Conservation (phyloP, 2,888 invertebrate genomes). For the Pyrrhosoma nymphula region DNA sequence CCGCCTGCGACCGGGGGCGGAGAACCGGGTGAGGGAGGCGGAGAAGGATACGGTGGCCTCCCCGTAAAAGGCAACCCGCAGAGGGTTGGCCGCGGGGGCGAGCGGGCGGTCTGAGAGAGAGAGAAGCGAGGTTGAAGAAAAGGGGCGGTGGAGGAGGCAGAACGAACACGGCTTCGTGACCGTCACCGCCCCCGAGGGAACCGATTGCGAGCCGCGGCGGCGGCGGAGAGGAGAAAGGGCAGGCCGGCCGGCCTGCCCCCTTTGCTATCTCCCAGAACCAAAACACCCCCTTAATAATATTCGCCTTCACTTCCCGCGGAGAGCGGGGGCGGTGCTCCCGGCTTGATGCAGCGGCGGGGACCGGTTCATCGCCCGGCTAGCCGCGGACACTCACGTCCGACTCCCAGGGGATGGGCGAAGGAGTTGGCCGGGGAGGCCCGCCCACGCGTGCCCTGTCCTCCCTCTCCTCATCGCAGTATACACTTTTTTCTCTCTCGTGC, state of each 20-base stretch:
- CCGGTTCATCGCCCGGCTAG: conserved; percentile 6
- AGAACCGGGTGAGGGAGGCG: not conserved
- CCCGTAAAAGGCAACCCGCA: not conserved
- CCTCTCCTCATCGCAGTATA: too few relatives aligned
- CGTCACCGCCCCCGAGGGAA: conserved; percentile 20
- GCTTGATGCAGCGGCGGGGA: not conserved
- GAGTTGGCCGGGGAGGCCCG: not conserved
- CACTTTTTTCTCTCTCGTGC: not conserved
- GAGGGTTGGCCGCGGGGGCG: not conserved
- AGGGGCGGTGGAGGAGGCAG: not conserved
- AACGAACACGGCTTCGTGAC: conserved; percentile 33
- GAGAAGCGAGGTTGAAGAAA: not conserved
- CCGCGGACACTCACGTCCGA: conserved; percentile 6
- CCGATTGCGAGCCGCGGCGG: not conserved
- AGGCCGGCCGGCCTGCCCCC: not conserved
- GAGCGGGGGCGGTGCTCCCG: conserved; percentile 23
- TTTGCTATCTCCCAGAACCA: not conserved
- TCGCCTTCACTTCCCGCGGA: not conserved
- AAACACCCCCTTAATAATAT: conserved; percentile 1
- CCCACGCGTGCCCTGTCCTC: not conserved
- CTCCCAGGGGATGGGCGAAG: not conserved
- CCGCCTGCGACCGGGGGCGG: not conserved
- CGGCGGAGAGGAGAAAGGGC: too few relatives aligned
- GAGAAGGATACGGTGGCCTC: not conserved
- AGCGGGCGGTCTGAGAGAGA: not conserved